A percentile compares a stretch with the other conserved stretches of the same genome.
Conservation (phyloP, 1,140 invertebrate species). For the Dermatophagoides farinae region DNA sequence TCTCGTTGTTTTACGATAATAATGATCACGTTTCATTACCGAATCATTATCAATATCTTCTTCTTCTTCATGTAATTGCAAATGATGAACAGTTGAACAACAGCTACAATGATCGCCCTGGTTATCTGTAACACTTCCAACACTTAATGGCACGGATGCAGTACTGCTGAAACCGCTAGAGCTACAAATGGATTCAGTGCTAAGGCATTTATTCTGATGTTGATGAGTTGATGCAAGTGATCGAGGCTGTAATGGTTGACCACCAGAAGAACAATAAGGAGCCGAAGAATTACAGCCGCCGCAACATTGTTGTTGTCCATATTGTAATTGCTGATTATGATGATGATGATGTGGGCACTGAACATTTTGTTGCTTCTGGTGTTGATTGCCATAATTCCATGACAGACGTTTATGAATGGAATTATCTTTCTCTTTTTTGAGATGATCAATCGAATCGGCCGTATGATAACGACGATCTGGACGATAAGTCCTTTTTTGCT, state of each 20-base stretch:
- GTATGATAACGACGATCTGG: constrained; percentile 38
- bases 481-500: constrained; percentile 30
- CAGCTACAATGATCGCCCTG: constrained; percentile 6
- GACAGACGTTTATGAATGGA: constrained; percentile 42
- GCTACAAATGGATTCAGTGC: constrained; percentile 30
- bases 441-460: constrained; percentile 41
- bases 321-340: not conserved
- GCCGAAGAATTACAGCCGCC: not conserved
- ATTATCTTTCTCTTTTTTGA: constrained; percentile 35
- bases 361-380: constrained; percentile 15
- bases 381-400: constrained; percentile 36
- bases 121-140: constrained; percentile 24
- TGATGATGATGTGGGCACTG: constrained; percentile 1
- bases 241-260: not conserved
- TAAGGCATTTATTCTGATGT: constrained; percentile 19
- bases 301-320: constrained; percentile 18
- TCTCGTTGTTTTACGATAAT: not conserved
- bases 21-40: not conserved
- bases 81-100: not conserved
- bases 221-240: constrained; percentile 9
- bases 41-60: not conserved
- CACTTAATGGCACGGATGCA: constrained; percentile 29
- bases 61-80: not conserved
- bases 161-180: constrained; percentile 35
- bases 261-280: not conserved